Percentiles rank a stretch among this genome's conserved stretches.
These are phyloP conservation scores for Augochlorella aurata DNA, from an alignment of 2,888 invertebrate species.

Conservation along the genomic window DNA sequence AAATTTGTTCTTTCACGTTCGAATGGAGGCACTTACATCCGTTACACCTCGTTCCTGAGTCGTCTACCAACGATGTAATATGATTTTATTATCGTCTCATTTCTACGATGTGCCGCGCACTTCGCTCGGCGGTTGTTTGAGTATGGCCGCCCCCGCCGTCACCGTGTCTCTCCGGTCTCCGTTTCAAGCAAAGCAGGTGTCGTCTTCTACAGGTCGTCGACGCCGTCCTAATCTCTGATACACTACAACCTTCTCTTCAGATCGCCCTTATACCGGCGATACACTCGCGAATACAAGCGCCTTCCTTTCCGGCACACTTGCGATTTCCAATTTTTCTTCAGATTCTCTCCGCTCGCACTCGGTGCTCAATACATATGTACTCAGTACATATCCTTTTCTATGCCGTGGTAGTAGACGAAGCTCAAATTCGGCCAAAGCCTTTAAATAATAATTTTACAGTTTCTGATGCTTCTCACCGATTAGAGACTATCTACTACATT, in stretches of 20 bases:
- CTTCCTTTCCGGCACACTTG: constrained; percentile 33
- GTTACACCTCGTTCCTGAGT: constrained; percentile 45
- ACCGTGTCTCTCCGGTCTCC: constrained; percentile 36
- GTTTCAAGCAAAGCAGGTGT: constrained; percentile 54
- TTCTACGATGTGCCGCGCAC: constrained; percentile 66
- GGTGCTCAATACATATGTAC: constrained; percentile 33
- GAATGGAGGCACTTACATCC: constrained; percentile 36
- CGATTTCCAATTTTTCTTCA: constrained; percentile 36
- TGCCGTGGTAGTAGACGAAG: constrained; percentile 53
- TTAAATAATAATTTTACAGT: constrained; percentile 41
- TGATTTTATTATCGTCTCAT: constrained; percentile 67
- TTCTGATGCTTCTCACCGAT: constrained; percentile 16
- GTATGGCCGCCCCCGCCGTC: constrained; percentile 75
- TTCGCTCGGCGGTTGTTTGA: constrained; percentile 78
- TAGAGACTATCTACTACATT: background rate
- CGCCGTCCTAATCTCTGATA: constrained; percentile 18
- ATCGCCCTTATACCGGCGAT: constrained; percentile 17
- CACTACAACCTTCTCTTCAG: constrained; percentile 14
- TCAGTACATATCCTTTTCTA: constrained; percentile 49
- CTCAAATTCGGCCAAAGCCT: constrained; percentile 39
- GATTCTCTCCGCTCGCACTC: constrained; percentile 40
- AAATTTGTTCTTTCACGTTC: constrained; percentile 23
- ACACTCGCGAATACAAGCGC: constrained; percentile 24
- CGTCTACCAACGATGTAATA: constrained; percentile 46
- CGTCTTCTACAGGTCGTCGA: constrained; percentile 52